These are phyloP conservation scores for Syrphus vitripennis DNA, from an alignment of 2,888 invertebrate species.

Conservation along the genomic window DNA sequence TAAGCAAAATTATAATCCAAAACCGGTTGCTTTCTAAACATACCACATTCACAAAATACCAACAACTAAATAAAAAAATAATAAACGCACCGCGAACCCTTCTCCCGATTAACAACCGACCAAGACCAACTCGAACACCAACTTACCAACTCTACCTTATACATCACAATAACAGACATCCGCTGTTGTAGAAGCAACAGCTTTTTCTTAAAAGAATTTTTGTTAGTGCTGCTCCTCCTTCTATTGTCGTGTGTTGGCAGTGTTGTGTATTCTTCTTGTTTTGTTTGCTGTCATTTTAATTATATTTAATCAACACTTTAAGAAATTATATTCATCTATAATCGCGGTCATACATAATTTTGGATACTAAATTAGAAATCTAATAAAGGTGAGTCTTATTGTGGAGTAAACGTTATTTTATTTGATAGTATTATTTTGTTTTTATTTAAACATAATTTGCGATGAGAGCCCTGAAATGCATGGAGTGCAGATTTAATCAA, in stretches of 20 bases:
- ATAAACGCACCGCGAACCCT: slow-evolving; percentile 27
- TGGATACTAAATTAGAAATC: slow-evolving; percentile 48
- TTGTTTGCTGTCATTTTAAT: slow-evolving; percentile 22
- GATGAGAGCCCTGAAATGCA: slow-evolving; percentile 7
- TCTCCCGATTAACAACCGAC: background rate
- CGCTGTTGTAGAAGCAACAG: slow-evolving; percentile 19
- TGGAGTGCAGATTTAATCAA: slow-evolving; percentile 14
- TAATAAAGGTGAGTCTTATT: slow-evolving; percentile 46
- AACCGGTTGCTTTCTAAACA: slow-evolving; percentile 71
- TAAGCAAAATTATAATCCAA: slow-evolving; percentile 46
- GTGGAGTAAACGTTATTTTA: background rate
- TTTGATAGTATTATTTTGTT: background rate
- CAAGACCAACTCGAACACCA: background rate
- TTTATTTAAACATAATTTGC: background rate
- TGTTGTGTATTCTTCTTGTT: slow-evolving; percentile 21
- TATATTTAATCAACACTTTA: background rate
- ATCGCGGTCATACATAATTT: slow-evolving; percentile 1
- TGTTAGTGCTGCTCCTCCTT: slow-evolving; percentile 36
- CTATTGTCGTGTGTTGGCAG: slow-evolving; percentile 27
- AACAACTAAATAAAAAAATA: slow-evolving; percentile 20
- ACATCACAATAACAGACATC: slow-evolving; percentile 39
- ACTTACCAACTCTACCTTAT: background rate
- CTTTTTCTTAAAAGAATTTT: slow-evolving; percentile 63
- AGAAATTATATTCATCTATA: background rate
- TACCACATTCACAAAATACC: slow-evolving; percentile 54